Evolutionary conservation across 2,113 vertebrate genomes (phyloP), one percentile per base, ranked within the genome.

Genomic region (Rhizomys pruinosus): DNA sequence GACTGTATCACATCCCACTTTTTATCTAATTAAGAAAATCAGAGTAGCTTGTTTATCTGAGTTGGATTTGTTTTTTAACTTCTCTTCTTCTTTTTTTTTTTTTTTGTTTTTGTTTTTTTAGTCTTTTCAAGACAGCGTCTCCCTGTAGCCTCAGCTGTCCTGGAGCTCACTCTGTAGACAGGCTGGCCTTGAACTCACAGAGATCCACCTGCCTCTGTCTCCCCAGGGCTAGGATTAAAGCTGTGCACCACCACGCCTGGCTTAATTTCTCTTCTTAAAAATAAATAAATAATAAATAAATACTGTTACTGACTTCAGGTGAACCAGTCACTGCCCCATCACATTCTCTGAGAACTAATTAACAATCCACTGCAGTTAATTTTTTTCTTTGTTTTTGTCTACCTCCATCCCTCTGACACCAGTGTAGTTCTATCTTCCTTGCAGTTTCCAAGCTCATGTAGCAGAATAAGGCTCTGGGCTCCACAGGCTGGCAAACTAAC

Each of bases 351-450:
- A 94, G n/a, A 84, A 63, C 23, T 63, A 68, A 25, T 63, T 86
- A 87, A 92, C 12, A 77, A 42, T 91, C 72, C 63, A 57, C 78
- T 25, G 29, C 29, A 9, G 59, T 84, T 95, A 47, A 81, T 52
- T 91, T 84, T 94, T 84, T 93, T 93, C 79, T 89, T 47, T 44
- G 42, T 52, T 95, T 94, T 94, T 94, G 73, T 76, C 68, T 59
- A 44, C 91, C 91, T 87, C 86, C 34, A 4, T 80, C 2, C 0
- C 81, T 97, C 94, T 66, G 84, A 93, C 27, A 23, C 27, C 73
- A 90, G 74, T 69, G 68, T 55, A 87, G 44, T 69, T 90, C 73
- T 37, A 87, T 76, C 66, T 85, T 96, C 78, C 77, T 76, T 80
- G 42, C n/a, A 23, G 71, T 88, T 96, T 95, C 55, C 44, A 86